Percentiles rank a stretch among this genome's conserved stretches.
Evolutionary conservation across 2,888 invertebrate genomes (phyloP).

Genomic region (Priocnemis perturbator): DNA sequence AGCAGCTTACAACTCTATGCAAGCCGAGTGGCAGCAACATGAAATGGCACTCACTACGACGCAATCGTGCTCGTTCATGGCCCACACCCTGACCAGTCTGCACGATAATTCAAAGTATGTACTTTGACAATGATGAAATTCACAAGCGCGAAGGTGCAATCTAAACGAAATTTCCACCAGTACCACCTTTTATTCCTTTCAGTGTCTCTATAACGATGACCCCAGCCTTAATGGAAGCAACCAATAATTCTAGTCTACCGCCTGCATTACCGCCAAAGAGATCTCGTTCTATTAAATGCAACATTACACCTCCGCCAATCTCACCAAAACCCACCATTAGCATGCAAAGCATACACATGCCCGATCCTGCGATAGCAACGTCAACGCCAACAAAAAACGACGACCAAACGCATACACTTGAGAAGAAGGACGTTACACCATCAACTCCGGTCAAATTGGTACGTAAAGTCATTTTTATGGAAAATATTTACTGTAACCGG

Average conservation of each 20-base stretch:
- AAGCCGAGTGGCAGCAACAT: conserved; percentile 78
- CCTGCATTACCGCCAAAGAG: conserved; percentile 81
- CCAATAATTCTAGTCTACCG: conserved; percentile 75
- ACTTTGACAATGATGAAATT: not conserved
- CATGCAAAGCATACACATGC: conserved; percentile 74
- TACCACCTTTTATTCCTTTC: conserved; percentile 18
- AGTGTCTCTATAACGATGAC: conserved; percentile 67
- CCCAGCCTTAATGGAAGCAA: conserved; percentile 65
- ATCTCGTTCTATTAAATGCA: conserved; percentile 74
- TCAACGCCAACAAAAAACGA: conserved; percentile 68
- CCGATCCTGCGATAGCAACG: conserved; percentile 60
- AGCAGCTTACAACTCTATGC: conserved; percentile 84
- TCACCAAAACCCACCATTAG: conserved; percentile 71
- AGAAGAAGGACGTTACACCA: conserved; percentile 61
- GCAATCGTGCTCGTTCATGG: conserved; percentile 79
- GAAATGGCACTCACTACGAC: conserved; percentile 77
- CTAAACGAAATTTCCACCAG: not conserved
- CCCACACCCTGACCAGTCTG: conserved; percentile 67
- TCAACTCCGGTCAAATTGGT: conserved; percentile 63
- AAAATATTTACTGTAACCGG: no score
- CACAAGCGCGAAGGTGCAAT: not conserved
- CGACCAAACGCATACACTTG: conserved; percentile 49
- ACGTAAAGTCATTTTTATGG: conserved; percentile 3
- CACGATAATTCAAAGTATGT: conserved; percentile 70
- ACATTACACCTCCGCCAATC: conserved; percentile 67